Evolutionary conservation across 2,113 vertebrate species (phyloP).

Genomic region (Bos javanicus): DNA sequence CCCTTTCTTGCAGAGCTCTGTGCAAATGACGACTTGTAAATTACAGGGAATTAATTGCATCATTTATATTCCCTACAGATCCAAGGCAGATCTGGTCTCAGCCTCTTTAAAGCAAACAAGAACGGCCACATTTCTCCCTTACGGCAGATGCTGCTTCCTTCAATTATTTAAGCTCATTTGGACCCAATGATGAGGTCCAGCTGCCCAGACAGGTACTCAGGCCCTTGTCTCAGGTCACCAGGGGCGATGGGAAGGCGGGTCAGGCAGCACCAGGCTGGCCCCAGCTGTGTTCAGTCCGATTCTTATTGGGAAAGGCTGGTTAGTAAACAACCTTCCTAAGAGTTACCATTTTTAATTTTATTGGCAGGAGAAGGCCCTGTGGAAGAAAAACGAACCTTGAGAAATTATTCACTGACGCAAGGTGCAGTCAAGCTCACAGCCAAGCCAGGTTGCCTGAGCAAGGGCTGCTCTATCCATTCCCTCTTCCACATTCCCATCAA

Average conservation of each 20-base stretch:
- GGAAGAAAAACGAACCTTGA: conserved; percentile 12
- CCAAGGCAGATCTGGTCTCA: conserved; percentile 65
- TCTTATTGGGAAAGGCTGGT: conserved; percentile 41
- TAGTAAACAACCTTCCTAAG: conserved; percentile 36
- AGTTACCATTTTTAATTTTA: conserved; percentile 52
- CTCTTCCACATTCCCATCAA: background rate
- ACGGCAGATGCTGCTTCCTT: conserved; percentile 28
- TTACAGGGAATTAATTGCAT: conserved; percentile 75
- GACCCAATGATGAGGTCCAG: background rate
- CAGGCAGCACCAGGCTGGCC: background rate
- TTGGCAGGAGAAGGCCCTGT: conserved; percentile 20
- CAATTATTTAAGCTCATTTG: conserved; percentile 52
- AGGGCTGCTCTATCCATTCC: background rate
- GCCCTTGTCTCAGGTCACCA: background rate
- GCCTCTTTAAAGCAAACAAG: conserved; percentile 60
- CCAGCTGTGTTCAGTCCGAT: background rate
- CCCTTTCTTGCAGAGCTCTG: conserved; percentile 6
- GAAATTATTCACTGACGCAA: background rate
- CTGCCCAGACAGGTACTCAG: background rate
- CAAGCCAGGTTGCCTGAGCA: background rate
- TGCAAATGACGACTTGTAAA: conserved; percentile 56
- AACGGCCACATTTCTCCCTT: background rate
- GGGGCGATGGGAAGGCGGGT: background rate
- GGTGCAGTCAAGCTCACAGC: background rate
- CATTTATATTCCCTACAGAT: conserved; percentile 74